A percentile compares a stretch with the other conserved stretches of the same genome.
Conservation (phyloP, 2,888 invertebrate species). For the Rotaria magnacalcarata region DNA sequence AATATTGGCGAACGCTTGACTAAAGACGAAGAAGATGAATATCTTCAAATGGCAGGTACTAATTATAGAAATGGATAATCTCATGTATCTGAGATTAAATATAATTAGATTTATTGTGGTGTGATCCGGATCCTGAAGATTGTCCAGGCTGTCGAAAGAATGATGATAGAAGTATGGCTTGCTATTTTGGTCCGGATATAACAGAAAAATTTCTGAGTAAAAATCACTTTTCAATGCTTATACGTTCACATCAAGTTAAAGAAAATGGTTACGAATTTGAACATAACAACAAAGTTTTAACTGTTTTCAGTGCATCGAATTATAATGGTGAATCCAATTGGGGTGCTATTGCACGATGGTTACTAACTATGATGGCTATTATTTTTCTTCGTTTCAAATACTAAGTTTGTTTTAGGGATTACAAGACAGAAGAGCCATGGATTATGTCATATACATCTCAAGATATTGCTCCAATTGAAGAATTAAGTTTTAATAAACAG, state of each 20-base stretch:
- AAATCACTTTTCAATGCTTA: not conserved
- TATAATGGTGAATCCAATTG: not conserved
- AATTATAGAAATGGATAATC: not conserved
- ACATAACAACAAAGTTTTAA: not conserved
- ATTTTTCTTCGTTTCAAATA: not conserved
- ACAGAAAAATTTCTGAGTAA: no score
- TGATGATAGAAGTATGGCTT: no score
- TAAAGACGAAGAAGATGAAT: not conserved
- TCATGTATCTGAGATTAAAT: not conserved
- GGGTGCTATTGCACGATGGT: not conserved
- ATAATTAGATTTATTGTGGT: no score
- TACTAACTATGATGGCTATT: not conserved
- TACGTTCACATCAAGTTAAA: conserved; percentile 19
- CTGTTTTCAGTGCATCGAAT: conserved; percentile 21
- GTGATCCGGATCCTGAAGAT: no score
- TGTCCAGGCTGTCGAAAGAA: no score
- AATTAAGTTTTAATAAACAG: not conserved
- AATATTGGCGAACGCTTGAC: not conserved
- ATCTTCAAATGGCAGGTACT: conserved; percentile 6
- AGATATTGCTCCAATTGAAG: not conserved
- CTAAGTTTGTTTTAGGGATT: not conserved
- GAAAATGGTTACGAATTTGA: not conserved
- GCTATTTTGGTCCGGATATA: no score
- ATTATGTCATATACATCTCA: not conserved
- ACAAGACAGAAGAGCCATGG: not conserved